Conservation (phyloP, 2,888 invertebrate genomes). For the Charanyca ferruginea region DNA sequence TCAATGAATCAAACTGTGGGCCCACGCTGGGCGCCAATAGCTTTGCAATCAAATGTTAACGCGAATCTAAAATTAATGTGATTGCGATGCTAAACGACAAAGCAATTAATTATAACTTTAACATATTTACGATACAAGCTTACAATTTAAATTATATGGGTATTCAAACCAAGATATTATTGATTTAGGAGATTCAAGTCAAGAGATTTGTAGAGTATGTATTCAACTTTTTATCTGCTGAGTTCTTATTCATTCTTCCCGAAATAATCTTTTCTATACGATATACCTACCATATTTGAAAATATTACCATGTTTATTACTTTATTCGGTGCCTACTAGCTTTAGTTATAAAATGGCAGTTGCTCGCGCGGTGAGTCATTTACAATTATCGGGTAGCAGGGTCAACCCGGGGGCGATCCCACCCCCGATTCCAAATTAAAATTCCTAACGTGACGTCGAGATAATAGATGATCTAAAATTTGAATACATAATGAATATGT, state of each 20-base stretch:
- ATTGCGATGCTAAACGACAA: slow-evolving; percentile 39
- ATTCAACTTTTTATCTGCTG: background rate
- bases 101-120: slow-evolving; percentile 37
- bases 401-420: slow-evolving; percentile 72
- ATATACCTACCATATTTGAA: slow-evolving; percentile 8
- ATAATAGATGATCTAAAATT: slow-evolving; percentile 79
- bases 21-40: slow-evolving; percentile 61
- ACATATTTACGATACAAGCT: slow-evolving; percentile 14
- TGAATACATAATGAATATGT: slow-evolving; percentile 71
- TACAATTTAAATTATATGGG: slow-evolving; percentile 3
- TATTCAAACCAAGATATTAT: slow-evolving; percentile 8
- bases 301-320: slow-evolving; percentile 45
- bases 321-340: slow-evolving; percentile 32
- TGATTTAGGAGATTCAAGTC: background rate
- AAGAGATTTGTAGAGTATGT: background rate
- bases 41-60: slow-evolving; percentile 26
- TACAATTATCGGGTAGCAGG: slow-evolving; percentile 75
- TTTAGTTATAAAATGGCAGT: slow-evolving; percentile 14
- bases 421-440: slow-evolving; percentile 81
- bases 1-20: slow-evolving; percentile 40
- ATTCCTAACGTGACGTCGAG: slow-evolving; percentile 77
- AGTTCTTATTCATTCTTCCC: background rate
- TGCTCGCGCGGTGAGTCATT: slow-evolving; percentile 74
- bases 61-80: slow-evolving; percentile 54
- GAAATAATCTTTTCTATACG: background rate